These are phyloP conservation scores for Rhinolophus ferrumequinum DNA, from an alignment of 2,113 vertebrate species.

Conservation along the genomic window DNA sequence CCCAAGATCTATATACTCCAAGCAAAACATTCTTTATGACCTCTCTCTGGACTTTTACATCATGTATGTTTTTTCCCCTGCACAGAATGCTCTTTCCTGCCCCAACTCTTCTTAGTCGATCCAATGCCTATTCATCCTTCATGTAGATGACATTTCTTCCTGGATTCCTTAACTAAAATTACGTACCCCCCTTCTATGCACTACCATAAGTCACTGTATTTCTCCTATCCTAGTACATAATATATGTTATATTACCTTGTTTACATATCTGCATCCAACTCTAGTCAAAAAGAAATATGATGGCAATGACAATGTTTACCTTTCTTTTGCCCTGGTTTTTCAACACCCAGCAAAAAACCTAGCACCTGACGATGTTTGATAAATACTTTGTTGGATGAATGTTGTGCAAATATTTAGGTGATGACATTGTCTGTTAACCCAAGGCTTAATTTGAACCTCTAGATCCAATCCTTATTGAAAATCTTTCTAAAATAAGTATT, in stretches of 20 bases:
- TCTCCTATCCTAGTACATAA: not conserved
- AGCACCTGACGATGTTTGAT: not conserved
- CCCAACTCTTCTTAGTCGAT: not conserved
- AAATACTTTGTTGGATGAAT: not conserved
- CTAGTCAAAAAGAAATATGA: not conserved
- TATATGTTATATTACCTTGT: not conserved
- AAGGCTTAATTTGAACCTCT: not conserved
- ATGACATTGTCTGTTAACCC: not conserved
- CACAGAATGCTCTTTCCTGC: not conserved
- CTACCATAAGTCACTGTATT: not conserved
- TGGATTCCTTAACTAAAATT: not conserved
- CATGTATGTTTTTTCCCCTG: not conserved
- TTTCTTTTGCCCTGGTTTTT: not conserved
- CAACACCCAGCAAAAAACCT: not conserved
- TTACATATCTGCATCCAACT: not conserved
- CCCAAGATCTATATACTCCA: not conserved
- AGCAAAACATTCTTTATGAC: not conserved
- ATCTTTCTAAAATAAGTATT: constrained; percentile 12
- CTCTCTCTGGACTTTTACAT: not conserved
- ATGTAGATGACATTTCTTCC: not conserved
- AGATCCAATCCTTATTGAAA: not conserved
- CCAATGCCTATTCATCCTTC: not conserved
- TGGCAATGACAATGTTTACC: not conserved
- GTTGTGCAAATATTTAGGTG: not conserved
- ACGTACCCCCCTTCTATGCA: not conserved